Evolutionary conservation across 2,888 invertebrate species (phyloP).

Genomic region (Mycalesis mineus): DNA sequence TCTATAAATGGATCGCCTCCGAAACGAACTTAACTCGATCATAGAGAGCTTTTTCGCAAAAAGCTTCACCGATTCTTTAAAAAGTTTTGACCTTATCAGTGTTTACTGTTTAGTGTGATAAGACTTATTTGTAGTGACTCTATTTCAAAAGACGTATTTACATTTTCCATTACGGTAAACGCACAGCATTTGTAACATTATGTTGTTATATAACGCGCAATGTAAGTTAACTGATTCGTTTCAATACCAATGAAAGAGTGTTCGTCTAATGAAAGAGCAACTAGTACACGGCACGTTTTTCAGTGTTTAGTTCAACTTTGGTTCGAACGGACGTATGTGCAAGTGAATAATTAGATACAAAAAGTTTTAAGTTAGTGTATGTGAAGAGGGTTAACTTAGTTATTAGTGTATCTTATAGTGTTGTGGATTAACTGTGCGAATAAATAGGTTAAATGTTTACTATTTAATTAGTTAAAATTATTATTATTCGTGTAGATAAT

Average conservation of each 20-base stretch:
- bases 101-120: constrained; percentile 1
- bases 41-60: no score
- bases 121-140: background rate
- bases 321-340: constrained; percentile 14
- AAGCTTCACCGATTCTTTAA: background rate
- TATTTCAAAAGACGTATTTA: background rate
- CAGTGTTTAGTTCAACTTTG: constrained; percentile 17
- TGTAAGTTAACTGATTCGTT: background rate
- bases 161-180: background rate
- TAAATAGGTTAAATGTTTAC: background rate
- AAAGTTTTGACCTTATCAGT: constrained; percentile 4
- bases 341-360: background rate
- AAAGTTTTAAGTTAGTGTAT: constrained; percentile 1
- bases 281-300: constrained; percentile 6
- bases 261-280: background rate
- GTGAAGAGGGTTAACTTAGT: background rate
- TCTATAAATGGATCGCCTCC: no score
- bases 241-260: background rate
- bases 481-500: background rate
- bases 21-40: no score
- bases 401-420: background rate
- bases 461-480: background rate
- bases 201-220: background rate
- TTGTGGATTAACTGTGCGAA: background rate
- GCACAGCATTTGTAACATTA: background rate